Conservation (phyloP, 2,113 vertebrate species). For the Alligator mississippiensis region DNA sequence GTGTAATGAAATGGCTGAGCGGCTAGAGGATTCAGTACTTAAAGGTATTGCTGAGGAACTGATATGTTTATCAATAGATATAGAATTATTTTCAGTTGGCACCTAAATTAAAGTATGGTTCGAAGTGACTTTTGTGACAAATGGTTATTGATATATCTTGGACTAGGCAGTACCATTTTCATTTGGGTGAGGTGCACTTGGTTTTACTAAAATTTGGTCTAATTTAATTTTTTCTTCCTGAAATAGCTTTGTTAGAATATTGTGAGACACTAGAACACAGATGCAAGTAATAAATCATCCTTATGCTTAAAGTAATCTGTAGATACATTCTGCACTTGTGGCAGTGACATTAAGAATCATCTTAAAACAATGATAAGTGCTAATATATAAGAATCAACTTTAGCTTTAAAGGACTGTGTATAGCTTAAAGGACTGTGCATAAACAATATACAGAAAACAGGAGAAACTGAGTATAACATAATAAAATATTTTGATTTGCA, state of each 20-base stretch:
- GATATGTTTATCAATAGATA: not conserved
- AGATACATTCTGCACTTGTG: not conserved
- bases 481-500: not conserved
- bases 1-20: conserved; percentile 91
- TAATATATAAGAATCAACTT: too few relatives aligned
- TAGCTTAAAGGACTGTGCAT: too few relatives aligned
- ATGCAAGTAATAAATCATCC: not conserved
- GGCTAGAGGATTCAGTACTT: conserved; percentile 93
- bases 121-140: not conserved
- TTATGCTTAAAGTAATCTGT: not conserved
- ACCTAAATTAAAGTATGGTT: not conserved
- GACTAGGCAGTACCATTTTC: not conserved
- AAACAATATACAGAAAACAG: not conserved
- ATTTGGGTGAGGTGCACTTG: not conserved
- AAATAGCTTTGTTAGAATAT: not conserved
- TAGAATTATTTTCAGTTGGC: not conserved
- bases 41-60: conserved; percentile 79
- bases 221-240: not conserved
- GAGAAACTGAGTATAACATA: not conserved
- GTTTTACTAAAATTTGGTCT: not conserved
- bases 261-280: rapidly evolving
- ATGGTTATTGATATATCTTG: not conserved
- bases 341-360: not conserved
- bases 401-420: too few relatives aligned
- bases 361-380: not conserved